A percentile compares a stretch with the other conserved stretches of the same genome.
These are phyloP conservation scores for Phymastichus coffea DNA, from an alignment of 1,140 invertebrate genomes.

Conservation along the genomic window DNA sequence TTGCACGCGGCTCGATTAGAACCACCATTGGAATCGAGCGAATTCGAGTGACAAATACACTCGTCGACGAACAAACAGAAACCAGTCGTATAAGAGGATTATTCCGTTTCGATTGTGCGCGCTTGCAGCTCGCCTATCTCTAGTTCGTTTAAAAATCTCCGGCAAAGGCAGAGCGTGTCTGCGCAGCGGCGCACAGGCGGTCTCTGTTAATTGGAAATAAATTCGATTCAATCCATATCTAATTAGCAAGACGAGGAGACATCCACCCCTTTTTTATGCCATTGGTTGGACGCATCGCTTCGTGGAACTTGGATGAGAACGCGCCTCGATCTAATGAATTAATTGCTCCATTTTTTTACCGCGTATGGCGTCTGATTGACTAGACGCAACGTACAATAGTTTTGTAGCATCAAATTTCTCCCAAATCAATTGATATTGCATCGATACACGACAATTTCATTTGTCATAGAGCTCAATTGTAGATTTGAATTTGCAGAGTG, in stretches of 20 bases:
- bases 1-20: too few relatives aligned
- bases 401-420: too few relatives aligned
- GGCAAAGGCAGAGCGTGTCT: too few relatives aligned
- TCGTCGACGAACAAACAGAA: too few relatives aligned
- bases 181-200: too few relatives aligned
- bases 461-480: too few relatives aligned
- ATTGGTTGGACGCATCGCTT: not conserved
- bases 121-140: not conserved
- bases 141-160: not conserved
- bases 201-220: slow-evolving; percentile 42
- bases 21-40: too few relatives aligned
- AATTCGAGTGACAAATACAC: too few relatives aligned
- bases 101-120: not conserved
- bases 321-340: slow-evolving; percentile 20
- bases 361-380: not conserved
- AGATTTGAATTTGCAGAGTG: too few relatives aligned
- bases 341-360: slow-evolving; percentile 15
- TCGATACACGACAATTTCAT: too few relatives aligned
- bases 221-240: slow-evolving; percentile 45
- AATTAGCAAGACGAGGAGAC: slow-evolving; percentile 34
- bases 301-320: slow-evolving; percentile 7
- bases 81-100: slow-evolving; percentile 4
- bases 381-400: too few relatives aligned
- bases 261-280: slow-evolving; percentile 15
- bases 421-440: too few relatives aligned